Evolutionary conservation across 1,140 invertebrate genomes (phyloP), one percentile per base, ranked within the genome.

Genomic region (Bombus huntii): DNA sequence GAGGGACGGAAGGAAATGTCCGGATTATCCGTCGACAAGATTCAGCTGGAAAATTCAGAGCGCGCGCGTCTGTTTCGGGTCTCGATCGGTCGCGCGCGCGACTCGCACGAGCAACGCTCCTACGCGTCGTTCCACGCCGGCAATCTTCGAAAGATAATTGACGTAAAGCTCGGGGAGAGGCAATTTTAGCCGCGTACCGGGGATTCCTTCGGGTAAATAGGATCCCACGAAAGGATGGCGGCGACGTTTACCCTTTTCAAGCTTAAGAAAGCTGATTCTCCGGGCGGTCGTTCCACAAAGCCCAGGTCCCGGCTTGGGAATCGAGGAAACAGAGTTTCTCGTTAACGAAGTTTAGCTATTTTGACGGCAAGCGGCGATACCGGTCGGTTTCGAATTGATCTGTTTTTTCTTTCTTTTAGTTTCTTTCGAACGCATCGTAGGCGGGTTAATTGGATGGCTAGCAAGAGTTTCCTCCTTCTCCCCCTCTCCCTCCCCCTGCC

Each of bases 1-100:
- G 31, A 87, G 6, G 31, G 31, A 59, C 39, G 59, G 73, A 68
- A 74, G n/a, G 59, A 66, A 80, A 31, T 42, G 34, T 15, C 28
- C 37, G 74, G 70, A 73, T 62, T 74, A 74, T 74, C 25, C 71
- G 59, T 75, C 81, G 81, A 82, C 81, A 13, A 65, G 81, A 75
- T 75, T 82, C 71, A 47, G 42, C 57, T 75, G 31, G 15, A 75
- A 42, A 75, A 75, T n/a, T 31, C 28, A n/a, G 57, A 25, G 31
- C 12, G 18, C 25, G 44, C 31, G 39, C 12, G 31, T 18, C 2
- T 15, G 39, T 42, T 28, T 42, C 37, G 10, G 5, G 13, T 18
- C 25, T 44, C 44, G 70, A 39, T 42, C 70, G 37, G 8, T 9
- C 31, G 70, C 74, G 31, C 57, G 47, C 77, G 62, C 39, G 12